These are phyloP conservation scores for Valencia hispanica DNA, from an alignment of 2,797 vertebrate species.

Conservation along the genomic window DNA sequence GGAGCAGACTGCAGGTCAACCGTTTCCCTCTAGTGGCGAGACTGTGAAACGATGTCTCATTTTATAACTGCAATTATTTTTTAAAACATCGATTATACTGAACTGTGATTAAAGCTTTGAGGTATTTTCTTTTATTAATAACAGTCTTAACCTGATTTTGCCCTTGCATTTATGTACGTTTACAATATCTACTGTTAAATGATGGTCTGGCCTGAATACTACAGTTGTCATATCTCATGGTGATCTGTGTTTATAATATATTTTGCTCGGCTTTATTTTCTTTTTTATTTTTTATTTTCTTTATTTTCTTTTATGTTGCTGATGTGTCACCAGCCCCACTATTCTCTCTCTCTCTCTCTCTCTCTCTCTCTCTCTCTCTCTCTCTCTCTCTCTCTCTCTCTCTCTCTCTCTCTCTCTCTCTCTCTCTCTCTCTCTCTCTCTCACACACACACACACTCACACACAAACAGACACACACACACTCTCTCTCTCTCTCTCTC, in stretches of 20 bases:
- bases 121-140: not conserved
- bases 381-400: not conserved
- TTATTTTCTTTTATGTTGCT: constrained; percentile 57
- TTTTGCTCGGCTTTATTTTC: constrained; percentile 11
- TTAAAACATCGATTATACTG: too few species aligned
- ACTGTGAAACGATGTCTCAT: constrained; percentile 11
- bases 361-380: constrained; percentile 5
- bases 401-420: too few species aligned
- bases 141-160: not conserved
- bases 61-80: too few species aligned
- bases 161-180: not conserved
- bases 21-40: constrained; percentile 56
- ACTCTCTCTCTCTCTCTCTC: too few species aligned
- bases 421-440: not conserved
- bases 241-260: constrained; percentile 39
- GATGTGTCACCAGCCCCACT: constrained; percentile 75
- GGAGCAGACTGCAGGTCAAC: not conserved
- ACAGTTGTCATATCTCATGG: constrained; percentile 48
- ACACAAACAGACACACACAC: constrained; percentile 49
- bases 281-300: constrained; percentile 22
- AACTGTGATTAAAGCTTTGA: not conserved
- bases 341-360: not conserved
- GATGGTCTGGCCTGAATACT: constrained; percentile 9
- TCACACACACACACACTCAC: constrained; percentile 12
- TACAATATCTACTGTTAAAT: constrained; percentile 24